Percentiles rank a stretch among this genome's conserved stretches.
phyloP scores from a whole-genome alignment of 2,888 invertebrate species.

The Augochlorella aurata region DNA sequence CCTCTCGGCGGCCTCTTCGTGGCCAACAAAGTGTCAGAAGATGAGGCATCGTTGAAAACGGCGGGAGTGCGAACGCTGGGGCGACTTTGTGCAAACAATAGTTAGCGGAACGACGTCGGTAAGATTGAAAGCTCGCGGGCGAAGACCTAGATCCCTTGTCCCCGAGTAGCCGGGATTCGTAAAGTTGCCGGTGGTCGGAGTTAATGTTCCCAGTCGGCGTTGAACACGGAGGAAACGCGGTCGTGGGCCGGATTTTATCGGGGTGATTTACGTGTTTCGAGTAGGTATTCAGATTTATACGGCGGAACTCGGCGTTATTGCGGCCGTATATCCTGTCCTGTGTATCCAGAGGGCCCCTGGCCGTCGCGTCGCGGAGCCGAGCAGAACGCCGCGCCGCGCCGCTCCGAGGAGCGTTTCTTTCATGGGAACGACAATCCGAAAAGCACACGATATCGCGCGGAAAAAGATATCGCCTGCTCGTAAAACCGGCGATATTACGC shows the following conservation, averaged over 20 bases:
- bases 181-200: conserved; percentile 25
- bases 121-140: conserved; percentile 1
- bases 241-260: conserved; percentile 43
- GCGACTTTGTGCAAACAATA: background rate
- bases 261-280: conserved; percentile 52
- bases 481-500: conserved; percentile 59
- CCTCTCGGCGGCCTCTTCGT: background rate
- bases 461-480: conserved; percentile 59
- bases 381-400: background rate
- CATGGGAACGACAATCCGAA: conserved; percentile 58
- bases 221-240: conserved; percentile 35
- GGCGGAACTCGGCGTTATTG: conserved; percentile 49
- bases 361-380: background rate
- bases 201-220: conserved; percentile 7
- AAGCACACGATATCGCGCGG: conserved; percentile 50
- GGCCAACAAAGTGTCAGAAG: background rate
- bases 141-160: background rate
- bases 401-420: conserved; percentile 46
- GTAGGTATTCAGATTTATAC: conserved; percentile 58
- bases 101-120: background rate
- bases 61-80: background rate
- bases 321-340: conserved; percentile 43
- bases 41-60: background rate
- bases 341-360: conserved; percentile 24
- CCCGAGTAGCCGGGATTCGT: conserved; percentile 6